Base-by-base conservation (phyloP, 2,113 vertebrate species). In the Noctilio leporinus region DNA sequence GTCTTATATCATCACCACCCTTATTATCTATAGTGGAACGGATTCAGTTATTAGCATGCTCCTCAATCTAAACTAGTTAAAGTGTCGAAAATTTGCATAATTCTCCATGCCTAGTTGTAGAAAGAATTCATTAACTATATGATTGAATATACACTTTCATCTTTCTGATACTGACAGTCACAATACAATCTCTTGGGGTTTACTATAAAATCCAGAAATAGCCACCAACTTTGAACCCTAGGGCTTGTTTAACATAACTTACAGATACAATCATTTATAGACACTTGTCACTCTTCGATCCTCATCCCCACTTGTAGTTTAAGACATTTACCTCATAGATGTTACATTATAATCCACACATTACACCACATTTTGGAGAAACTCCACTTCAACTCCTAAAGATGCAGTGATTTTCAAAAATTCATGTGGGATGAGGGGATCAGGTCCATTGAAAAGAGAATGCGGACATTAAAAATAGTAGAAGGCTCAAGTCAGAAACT, bases 251-350 rank as follows among this genome's bases (percentile, higher is more conserved):
- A 78, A 47, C 20, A 70, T 43, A 35, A 87, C 51, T 76, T 65
- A 49, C 8, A 53, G 20, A 70, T 69, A 92, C 1, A 80, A 75
- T 92, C 55, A 62, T 95, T 86, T 91, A 83, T 12, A 88, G 53
- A 51, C 20, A 40, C 40, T 33, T 86, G 92, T 73, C 28, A 70
- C 57, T 88, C 70, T 30, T 62, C 84, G 55, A 38, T 84, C 49
- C 82, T 64, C 51, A 91, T 92, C 75, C 88, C 53, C 65, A 75
- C 89, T 91, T 93, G 75, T 59, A 76, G 30, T 64, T 94, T 55
- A 93, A 84, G 76, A 80, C 22, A 90, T 43, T 89, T 82, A 59
- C 33, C 69, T 95, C 20, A 24, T 33, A 77, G 85, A 40, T 4
- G 51, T 76, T 80, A 83, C 4, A 55, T 82, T 93, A 53, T 10